Evolutionary conservation across 2,888 invertebrate species (phyloP).

Genomic region (Zelleria hepariella): DNA sequence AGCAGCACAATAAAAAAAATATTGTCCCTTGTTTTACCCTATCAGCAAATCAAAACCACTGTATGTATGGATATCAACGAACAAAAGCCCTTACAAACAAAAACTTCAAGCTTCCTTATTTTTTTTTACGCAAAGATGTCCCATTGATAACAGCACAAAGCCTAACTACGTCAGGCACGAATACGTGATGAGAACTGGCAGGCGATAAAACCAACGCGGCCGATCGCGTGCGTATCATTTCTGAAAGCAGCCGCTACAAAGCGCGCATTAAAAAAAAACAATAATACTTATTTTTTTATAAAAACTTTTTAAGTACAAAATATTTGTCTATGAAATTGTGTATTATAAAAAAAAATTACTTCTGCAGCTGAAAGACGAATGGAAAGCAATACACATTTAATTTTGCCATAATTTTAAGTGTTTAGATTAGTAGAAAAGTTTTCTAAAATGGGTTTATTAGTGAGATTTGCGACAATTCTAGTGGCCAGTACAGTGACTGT

Average conservation of each 20-base stretch:
- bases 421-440: neutral
- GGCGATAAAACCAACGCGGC: neutral
- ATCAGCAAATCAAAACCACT: too few relatives aligned
- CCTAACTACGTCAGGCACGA: neutral
- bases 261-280: neutral
- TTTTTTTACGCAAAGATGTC: neutral
- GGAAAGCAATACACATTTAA: too few relatives aligned
- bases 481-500: neutral
- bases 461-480: neutral
- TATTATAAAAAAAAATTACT: too few relatives aligned
- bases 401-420: neutral
- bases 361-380: too few relatives aligned
- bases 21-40: too few relatives aligned
- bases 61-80: too few relatives aligned
- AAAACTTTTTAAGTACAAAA: too few relatives aligned
- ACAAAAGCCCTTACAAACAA: too few relatives aligned
- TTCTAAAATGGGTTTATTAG: neutral
- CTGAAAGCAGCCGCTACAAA: neutral
- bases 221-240: neutral
- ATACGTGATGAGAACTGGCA: neutral
- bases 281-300: neutral
- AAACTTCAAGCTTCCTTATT: neutral
- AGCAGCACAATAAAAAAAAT: too few relatives aligned
- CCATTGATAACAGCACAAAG: neutral
- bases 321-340: too few relatives aligned